A percentile compares a stretch with the other conserved stretches of the same genome.
These are phyloP conservation scores for Datnioides undecimradiatus DNA, from an alignment of 2,113 vertebrate species.

Conservation along the genomic window DNA sequence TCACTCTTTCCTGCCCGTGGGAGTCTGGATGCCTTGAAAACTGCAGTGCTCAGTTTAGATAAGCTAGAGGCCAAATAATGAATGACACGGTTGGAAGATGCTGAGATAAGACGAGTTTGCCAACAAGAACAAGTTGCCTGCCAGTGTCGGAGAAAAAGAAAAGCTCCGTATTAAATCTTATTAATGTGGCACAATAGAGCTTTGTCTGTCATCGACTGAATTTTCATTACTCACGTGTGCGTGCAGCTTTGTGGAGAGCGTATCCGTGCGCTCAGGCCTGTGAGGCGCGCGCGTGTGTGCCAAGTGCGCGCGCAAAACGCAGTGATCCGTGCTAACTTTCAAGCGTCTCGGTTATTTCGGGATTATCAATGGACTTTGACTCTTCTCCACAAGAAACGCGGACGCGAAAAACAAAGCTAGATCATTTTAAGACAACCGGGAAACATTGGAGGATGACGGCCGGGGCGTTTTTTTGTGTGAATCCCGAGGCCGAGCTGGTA, in stretches of 20 bases:
- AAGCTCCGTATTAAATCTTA: slow-evolving; percentile 66
- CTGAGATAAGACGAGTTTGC: slow-evolving; percentile 61
- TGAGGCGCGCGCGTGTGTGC: slow-evolving; percentile 16
- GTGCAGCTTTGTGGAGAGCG: slow-evolving; percentile 32
- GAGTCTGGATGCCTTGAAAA: slow-evolving; percentile 6
- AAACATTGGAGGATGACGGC: neutral
- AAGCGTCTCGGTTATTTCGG: slow-evolving; percentile 32
- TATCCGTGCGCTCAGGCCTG: slow-evolving; percentile 22
- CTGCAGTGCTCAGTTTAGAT: slow-evolving; percentile 30
- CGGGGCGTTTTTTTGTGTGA: neutral
- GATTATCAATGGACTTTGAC: slow-evolving; percentile 41
- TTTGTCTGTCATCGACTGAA: slow-evolving; percentile 60
- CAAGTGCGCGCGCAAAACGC: slow-evolving; percentile 19
- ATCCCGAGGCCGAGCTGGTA: neutral
- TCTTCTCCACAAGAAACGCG: neutral
- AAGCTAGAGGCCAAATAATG: slow-evolving; percentile 62
- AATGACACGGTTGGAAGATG: slow-evolving; percentile 63
- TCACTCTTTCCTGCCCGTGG: slow-evolving; percentile 1
- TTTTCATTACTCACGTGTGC: slow-evolving; percentile 48
- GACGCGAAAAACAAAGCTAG: neutral
- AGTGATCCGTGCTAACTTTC: slow-evolving; percentile 43
- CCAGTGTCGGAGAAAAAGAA: slow-evolving; percentile 53
- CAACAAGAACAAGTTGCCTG: slow-evolving; percentile 61
- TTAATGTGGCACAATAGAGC: slow-evolving; percentile 71
- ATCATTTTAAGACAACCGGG: neutral